Evolutionary conservation across 2,888 invertebrate genomes (phyloP), one percentile per base, ranked within the genome.

Genomic region (Netelia melanura): DNA sequence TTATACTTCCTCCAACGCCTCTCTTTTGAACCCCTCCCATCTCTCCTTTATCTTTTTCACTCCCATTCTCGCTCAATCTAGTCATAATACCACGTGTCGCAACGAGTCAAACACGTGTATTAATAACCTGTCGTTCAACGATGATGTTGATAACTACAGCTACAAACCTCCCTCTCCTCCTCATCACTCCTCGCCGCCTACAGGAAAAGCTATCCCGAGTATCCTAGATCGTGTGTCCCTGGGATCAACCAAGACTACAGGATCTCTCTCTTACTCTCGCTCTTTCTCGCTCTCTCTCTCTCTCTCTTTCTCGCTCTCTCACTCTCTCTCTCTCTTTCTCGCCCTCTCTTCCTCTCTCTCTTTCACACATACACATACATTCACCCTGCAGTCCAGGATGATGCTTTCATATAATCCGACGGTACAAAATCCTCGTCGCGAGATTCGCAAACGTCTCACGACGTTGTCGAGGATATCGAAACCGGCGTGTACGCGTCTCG

Each of bases 121-220:
- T 83, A 83, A 75, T 83, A 83, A 79, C 68, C 75, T 79, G 83
- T 81, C 83, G 81, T 81, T 67, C 75, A 65, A 71, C 79, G 77
- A 84, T 65, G 70, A 76, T 70, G 68, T 74, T 72, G 72, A 85
- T 83, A 83, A 80, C 80, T 72, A 85, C 82, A 76, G 54, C 68
- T n/a, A 54, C n/a, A n/a, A n/a, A 1, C 14, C 54, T 5, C 21
- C 58, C 9, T 2, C 23, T 21, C 58, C 23, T 9, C 9, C 21
- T 64, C 17, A 52, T 44, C 43, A 44, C 54, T 64, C 30, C 62
- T 25, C 61, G 23, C 44, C 48, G 58, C 38, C 21, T 23, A 17
- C 21, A 52, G 9, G 11, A 43, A 67, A n/a, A 48, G 61, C 23
- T 43, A 61, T 62, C 62, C 43, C 10, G 71, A 38, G 38, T 70